phyloP scores from a whole-genome alignment of 2,888 invertebrate genomes.

The Ramazzottius varieornatus region DNA sequence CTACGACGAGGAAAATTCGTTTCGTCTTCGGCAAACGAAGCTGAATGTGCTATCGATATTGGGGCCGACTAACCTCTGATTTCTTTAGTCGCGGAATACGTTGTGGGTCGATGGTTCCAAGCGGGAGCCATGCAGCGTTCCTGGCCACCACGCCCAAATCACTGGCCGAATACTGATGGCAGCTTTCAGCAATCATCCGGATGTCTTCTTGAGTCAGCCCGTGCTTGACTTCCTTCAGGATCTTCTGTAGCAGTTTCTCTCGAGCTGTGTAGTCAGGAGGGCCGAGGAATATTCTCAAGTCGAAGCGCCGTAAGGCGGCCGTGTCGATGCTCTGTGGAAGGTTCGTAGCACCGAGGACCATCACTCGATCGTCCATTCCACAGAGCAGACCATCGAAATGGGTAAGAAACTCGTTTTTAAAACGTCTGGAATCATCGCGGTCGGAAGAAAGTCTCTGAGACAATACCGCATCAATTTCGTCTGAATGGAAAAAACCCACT shows the following conservation, averaged over 20 bases:
- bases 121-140: slow-evolving; percentile 1
- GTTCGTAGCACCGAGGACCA: not conserved
- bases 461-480: not conserved
- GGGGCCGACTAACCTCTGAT: not conserved
- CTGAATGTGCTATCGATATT: not conserved
- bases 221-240: not conserved
- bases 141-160: not conserved
- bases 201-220: not conserved
- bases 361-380: not conserved
- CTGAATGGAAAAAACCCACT: not conserved
- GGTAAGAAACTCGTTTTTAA: not conserved
- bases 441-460: not conserved
- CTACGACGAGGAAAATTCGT: not conserved
- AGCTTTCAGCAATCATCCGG: not conserved
- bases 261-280: not conserved
- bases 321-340: not conserved
- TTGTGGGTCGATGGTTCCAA: not conserved
- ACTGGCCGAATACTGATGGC: not conserved
- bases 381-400: not conserved
- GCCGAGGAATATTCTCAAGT: not conserved
- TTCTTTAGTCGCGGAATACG: not conserved
- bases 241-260: not conserved
- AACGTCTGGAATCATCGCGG: not conserved
- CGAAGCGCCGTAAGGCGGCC: not conserved
- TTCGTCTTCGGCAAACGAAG: not conserved